Percentiles rank a stretch among this genome's conserved stretches.
Evolutionary conservation across 2,797 vertebrate genomes (phyloP).

Genomic region (Notolabrus celidotus): DNA sequence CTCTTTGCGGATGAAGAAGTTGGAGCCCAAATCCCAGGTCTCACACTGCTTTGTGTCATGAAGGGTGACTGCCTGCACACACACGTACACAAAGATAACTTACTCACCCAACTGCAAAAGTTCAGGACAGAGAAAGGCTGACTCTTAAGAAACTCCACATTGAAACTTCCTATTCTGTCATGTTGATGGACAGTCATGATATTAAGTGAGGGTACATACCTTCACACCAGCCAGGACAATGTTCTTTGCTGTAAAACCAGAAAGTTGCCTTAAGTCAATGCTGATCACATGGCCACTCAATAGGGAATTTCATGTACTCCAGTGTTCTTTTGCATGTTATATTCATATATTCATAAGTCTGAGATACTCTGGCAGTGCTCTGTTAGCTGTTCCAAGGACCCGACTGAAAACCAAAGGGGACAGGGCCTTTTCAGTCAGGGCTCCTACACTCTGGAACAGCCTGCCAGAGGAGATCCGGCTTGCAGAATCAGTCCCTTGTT

Average conservation of each 20-base stretch:
- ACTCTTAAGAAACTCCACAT: background rate
- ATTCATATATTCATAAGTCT: no score
- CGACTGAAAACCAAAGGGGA: no score
- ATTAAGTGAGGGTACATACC: constrained; percentile 80
- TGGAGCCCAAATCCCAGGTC: constrained; percentile 92
- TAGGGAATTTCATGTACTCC: background rate
- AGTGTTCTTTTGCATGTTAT: background rate
- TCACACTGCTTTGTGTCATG: constrained; percentile 93
- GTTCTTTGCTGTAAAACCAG: constrained; percentile 92
- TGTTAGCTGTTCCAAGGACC: no score
- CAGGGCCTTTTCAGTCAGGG: no score
- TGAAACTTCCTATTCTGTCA: constrained; percentile 1
- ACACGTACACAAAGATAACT: constrained; percentile 13
- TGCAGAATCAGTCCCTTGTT: no score
- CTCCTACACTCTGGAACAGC: no score
- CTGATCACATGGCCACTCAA: background rate
- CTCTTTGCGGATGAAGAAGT: constrained; percentile 95
- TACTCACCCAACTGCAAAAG: constrained; percentile 1
- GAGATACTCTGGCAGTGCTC: no score
- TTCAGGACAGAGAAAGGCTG: background rate
- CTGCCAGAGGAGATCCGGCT: no score
- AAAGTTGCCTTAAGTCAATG: constrained; percentile 12
- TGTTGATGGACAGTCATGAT: background rate
- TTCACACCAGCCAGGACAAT: constrained; percentile 97
- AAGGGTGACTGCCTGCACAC: constrained; percentile 89